Evolutionary conservation across 2,888 invertebrate species (phyloP), one percentile per base, ranked within the genome.

Genomic region (Zaprionus bogoriensis): DNA sequence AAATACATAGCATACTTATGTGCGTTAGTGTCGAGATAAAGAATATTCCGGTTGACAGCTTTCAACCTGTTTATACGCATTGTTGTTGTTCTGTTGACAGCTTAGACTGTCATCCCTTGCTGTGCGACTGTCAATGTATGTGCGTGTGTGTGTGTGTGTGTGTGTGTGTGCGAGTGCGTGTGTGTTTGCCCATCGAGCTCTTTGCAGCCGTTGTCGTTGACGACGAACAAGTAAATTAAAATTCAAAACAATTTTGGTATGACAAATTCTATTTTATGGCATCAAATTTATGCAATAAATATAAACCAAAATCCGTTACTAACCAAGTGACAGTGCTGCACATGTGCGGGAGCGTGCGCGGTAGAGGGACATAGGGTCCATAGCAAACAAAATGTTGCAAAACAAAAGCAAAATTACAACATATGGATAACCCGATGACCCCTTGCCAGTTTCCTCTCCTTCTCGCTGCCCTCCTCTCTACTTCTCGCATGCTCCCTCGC

Each of bases 261-360:
- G 67, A 67, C 67, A 74, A 79, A 79, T 83, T 76, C 65, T 65
- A 66, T 72, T 80, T 83, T 67, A 77, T 77, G 65, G 62, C 74
- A 77, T 77, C 74, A 79, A 80, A 83, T 80, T 70, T 83, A 80
- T 83, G 77, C 80, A 80, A 80, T 80, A 83, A 80, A 80, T 83
- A 81, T 71, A 77, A 80, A 70, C 67, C 70, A 64, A 79, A 79
- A 82, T 82, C 70, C 73, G 67, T 79, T 66, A 66, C 79, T 66
- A 82, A 79, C 79, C 76, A 68, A 67, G 55, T 70, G 69, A 65
- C 70, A 68, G 58, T 50, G 54, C 55, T 60, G 53, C 28, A 51
- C 38, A 51, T 36, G 30, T 3, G n/a, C 0, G 7, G 22, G 20
- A 32, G 32, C 4, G 25, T 6, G 36, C 46, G 47, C 14, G 22